Percentiles rank a stretch among this genome's conserved stretches.
Conservation (phyloP, 2,113 vertebrate genomes). For the Megaceryle torquata region DNA sequence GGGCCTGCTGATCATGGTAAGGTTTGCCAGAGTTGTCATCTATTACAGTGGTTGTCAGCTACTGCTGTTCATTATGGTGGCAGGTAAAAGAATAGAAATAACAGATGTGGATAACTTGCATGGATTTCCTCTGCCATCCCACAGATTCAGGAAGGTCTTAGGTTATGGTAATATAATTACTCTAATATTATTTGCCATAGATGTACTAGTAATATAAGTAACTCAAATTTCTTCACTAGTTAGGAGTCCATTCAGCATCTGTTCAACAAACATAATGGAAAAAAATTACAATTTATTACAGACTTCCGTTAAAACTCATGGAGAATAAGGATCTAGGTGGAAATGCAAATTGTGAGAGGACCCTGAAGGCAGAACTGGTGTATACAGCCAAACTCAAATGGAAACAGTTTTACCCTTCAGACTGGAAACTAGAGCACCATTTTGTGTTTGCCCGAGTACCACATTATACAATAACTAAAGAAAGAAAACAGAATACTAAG, state of each 20-base stretch:
- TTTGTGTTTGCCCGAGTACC: background rate
- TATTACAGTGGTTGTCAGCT: background rate
- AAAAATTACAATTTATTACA: background rate
- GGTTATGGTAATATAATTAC: background rate
- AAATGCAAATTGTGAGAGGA: background rate
- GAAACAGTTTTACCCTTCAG: background rate
- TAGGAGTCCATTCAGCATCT: background rate
- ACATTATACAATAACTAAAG: background rate
- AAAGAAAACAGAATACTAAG: background rate
- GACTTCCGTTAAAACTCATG: background rate
- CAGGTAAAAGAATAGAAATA: background rate
- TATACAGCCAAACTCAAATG: background rate
- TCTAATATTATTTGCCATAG: background rate
- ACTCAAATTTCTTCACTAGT: background rate
- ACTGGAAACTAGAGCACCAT: background rate
- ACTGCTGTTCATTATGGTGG: background rate
- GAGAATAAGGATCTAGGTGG: background rate
- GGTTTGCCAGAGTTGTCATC: background rate
- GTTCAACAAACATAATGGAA: background rate
- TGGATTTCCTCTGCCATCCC: background rate
- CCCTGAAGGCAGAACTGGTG: background rate
- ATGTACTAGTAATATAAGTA: background rate
- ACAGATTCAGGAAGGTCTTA: background rate
- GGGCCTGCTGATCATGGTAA: background rate
- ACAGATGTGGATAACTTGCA: background rate